These are phyloP conservation scores for Marmota flaviventris DNA, from an alignment of 2,113 vertebrate species.

Conservation along the genomic window DNA sequence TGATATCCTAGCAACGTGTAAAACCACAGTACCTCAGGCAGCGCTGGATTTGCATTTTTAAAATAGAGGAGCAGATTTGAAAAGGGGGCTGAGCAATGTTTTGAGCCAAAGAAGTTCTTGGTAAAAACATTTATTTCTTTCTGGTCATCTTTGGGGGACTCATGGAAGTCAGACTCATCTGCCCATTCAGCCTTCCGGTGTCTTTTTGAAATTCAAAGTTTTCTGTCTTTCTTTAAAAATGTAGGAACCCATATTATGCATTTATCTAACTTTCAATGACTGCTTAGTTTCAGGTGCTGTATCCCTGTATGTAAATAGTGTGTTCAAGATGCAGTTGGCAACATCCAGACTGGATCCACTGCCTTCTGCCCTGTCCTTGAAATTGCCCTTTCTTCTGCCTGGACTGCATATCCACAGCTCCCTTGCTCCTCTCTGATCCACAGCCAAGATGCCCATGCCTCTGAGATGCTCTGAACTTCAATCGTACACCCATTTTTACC, in stretches of 20 bases:
- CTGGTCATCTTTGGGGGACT: constrained; percentile 28
- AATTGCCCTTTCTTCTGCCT: not conserved
- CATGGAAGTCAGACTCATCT: not conserved
- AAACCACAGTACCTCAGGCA: constrained; percentile 51
- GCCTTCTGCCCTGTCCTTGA: not conserved
- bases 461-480: constrained; percentile 13
- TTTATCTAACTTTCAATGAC: not conserved
- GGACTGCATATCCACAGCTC: not conserved
- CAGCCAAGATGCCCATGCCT: not conserved
- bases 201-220: not conserved
- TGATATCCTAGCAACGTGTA: constrained; percentile 75
- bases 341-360: too few relatives aligned
- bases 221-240: not conserved
- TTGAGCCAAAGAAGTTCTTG: constrained; percentile 22
- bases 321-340: not conserved
- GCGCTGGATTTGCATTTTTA: constrained; percentile 31
- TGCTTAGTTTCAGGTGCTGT: fast-evolving
- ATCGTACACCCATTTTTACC: not conserved
- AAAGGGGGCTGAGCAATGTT: constrained; percentile 10
- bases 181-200: not conserved
- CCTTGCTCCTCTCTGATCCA: not conserved
- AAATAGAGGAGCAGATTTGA: constrained; percentile 39
- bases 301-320: not conserved
- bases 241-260: not conserved
- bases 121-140: constrained; percentile 10